Conservation (phyloP, 2,797 vertebrate genomes). For the Diceros bicornis region DNA sequence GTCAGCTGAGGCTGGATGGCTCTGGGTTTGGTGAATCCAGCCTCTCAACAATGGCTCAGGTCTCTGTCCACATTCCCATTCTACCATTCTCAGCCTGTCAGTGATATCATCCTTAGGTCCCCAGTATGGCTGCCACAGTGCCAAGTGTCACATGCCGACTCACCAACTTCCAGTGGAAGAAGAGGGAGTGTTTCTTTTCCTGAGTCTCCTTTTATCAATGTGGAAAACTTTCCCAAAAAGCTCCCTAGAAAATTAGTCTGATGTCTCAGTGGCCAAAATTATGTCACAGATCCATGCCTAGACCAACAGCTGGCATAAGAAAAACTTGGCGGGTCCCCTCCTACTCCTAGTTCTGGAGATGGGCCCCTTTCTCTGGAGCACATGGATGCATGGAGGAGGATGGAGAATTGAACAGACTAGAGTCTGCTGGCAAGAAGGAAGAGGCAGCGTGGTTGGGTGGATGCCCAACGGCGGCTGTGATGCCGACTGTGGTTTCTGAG, state of each 20-base stretch:
- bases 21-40: neutral
- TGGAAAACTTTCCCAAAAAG: neutral
- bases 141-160: neutral
- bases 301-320: neutral
- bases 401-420: neutral
- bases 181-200: neutral
- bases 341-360: neutral
- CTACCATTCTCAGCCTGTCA: neutral
- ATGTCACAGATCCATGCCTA: neutral
- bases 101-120: neutral
- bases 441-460: neutral
- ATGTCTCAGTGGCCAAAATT: neutral
- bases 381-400: neutral
- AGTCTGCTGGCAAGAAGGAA: neutral
- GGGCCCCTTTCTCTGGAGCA: neutral
- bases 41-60: neutral
- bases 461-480: too few species aligned
- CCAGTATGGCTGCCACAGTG: neutral
- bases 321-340: too few species aligned
- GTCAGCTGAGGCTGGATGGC: neutral
- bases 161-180: neutral
- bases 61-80: neutral
- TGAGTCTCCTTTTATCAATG: neutral
- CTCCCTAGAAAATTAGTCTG: neutral
- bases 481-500: neutral